Evolutionary conservation across 1,140 invertebrate species (phyloP).

Genomic region (Riptortus pedestris): DNA sequence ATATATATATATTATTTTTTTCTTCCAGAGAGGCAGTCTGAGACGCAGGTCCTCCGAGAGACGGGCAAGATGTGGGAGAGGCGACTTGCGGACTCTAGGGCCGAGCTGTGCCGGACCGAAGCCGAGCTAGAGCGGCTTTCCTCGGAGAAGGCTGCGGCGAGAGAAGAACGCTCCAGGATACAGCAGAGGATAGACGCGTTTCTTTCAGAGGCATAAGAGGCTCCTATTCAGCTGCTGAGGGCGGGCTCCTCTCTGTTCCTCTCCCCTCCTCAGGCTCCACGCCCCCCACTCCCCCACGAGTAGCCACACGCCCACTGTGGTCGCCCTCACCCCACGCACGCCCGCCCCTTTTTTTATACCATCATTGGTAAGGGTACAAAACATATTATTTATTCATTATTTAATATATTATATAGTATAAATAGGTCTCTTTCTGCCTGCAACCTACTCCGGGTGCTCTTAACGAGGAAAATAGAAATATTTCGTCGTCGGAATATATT

Average conservation of each 20-base stretch:
- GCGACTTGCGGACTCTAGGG: background rate
- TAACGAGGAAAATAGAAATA: too few relatives aligned
- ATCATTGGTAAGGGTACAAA: too few relatives aligned
- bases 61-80: background rate
- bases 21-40: background rate
- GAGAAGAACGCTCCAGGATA: background rate
- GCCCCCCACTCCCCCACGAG: too few relatives aligned
- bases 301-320: too few relatives aligned
- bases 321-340: too few relatives aligned
- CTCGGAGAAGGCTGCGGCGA: background rate
- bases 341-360: too few relatives aligned
- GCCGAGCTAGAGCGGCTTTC: background rate
- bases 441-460: too few relatives aligned
- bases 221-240: background rate
- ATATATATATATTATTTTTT: background rate
- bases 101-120: background rate
- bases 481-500: too few relatives aligned
- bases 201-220: background rate
- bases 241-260: background rate
- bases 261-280: too few relatives aligned
- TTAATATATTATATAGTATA: too few relatives aligned
- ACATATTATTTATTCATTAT: too few relatives aligned
- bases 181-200: background rate
- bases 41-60: background rate
- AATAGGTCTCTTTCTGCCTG: too few relatives aligned